Evolutionary conservation across 2,113 vertebrate species (phyloP).

Genomic region (Cariama cristata): DNA sequence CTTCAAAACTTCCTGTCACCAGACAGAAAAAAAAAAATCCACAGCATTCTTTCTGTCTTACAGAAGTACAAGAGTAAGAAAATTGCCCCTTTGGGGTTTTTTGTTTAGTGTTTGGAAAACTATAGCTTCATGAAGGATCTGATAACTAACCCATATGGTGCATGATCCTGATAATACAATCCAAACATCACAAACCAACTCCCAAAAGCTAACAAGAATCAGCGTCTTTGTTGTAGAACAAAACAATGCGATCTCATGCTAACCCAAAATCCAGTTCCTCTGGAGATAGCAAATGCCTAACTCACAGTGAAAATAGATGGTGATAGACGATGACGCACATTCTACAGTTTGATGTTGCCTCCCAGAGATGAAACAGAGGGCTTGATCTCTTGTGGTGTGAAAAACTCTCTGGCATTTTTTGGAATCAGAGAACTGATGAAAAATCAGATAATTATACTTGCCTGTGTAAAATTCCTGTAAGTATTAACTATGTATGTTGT

Average conservation of each 20-base stretch:
- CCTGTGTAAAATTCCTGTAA: neutral
- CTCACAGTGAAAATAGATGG: slow-evolving; percentile 8
- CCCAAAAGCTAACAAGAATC: slow-evolving; percentile 13
- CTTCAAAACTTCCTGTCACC: slow-evolving; percentile 41
- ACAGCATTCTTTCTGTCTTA: slow-evolving; percentile 34
- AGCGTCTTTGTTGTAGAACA: slow-evolving; percentile 1
- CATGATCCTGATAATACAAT: slow-evolving; percentile 42
- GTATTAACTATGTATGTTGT: neutral
- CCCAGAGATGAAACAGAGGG: slow-evolving; percentile 3
- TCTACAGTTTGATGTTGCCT: neutral
- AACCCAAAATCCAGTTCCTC: slow-evolving; percentile 27
- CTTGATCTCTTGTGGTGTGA: slow-evolving; percentile 2
- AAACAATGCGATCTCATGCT: neutral
- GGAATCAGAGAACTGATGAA: slow-evolving; percentile 4
- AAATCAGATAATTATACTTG: slow-evolving; percentile 30
- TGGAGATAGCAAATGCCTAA: neutral
- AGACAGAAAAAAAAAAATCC: neutral
- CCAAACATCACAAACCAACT: slow-evolving; percentile 51
- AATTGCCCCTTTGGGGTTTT: neutral
- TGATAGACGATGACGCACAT: neutral
- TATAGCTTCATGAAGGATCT: slow-evolving; percentile 30
- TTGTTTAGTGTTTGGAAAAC: slow-evolving; percentile 30
- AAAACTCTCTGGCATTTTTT: slow-evolving; percentile 6
- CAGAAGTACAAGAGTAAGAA: slow-evolving; percentile 32
- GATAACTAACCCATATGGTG: slow-evolving; percentile 46